Evolutionary conservation across 1,140 invertebrate species (phyloP).

Genomic region (Neodiprion pinetum): DNA sequence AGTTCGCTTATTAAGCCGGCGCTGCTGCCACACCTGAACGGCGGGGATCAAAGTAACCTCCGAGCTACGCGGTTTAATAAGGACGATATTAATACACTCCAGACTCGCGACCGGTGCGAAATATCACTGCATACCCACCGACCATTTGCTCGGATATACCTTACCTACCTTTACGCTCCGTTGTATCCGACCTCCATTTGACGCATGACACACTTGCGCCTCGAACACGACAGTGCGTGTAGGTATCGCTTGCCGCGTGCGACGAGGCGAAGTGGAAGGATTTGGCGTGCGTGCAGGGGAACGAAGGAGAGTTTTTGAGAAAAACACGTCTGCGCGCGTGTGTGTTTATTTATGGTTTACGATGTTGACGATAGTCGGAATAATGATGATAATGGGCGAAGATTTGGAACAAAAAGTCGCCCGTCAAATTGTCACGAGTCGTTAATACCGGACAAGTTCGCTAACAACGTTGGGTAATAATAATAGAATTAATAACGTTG

Average conservation of each 20-base stretch:
- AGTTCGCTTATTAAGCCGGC: slow-evolving; percentile 9
- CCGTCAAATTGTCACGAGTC: background rate
- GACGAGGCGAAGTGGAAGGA: background rate
- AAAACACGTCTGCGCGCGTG: too few relatives aligned
- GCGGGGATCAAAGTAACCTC: slow-evolving; percentile 15
- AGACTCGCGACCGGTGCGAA: background rate
- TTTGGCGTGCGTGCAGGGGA: too few relatives aligned
- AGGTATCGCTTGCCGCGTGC: too few relatives aligned
- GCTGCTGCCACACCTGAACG: slow-evolving; percentile 12
- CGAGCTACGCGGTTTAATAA: slow-evolving; percentile 10
- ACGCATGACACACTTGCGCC: background rate
- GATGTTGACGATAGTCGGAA: too few relatives aligned
- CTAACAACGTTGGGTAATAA: background rate
- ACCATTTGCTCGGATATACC: background rate
- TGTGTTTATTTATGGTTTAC: too few relatives aligned
- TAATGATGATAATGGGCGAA: background rate
- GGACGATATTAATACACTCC: slow-evolving; percentile 15
- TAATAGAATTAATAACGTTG: slow-evolving; percentile 8
- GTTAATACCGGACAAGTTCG: background rate
- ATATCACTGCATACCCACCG: background rate
- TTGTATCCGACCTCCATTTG: background rate
- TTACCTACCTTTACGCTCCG: background rate
- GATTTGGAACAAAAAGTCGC: background rate
- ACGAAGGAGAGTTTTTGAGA: too few relatives aligned
- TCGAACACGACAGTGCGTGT: too few relatives aligned